Base-by-base conservation (phyloP, 2,797 vertebrate genomes). In the Neomorphus geoffroyi region DNA sequence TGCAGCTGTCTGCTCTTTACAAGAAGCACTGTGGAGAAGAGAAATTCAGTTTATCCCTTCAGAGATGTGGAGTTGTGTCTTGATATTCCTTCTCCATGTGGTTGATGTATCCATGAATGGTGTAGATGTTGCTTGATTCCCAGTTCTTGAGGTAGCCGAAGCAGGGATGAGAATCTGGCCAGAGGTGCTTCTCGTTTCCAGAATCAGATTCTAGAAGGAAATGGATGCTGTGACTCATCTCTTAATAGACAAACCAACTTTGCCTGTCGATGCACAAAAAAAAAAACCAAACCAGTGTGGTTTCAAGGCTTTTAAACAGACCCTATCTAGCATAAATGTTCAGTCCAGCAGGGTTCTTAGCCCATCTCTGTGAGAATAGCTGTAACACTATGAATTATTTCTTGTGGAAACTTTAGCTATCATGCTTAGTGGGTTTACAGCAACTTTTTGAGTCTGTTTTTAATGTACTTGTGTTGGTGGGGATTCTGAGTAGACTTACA, bases 401-500 rank as follows among this genome's bases (percentile, higher is more conserved):
- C 41, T 35, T 79, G 78, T 73, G 74, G 91, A 94, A 95, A 90
- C 62, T 91, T 86, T 41, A 93, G 60, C 82, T 92, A 41, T 89
- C 80, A 61, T 70, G 60, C 78, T 92, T 83, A 90, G 57, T 84
- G 86, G 62, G 66, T 88, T 96, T 93, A 93, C 56, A 73, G 62
- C 77, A 87, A 58, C 67, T 83, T 87, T 96, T 86, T 71, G 78
- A 75, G 78, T 81, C 92, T 74, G 67, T 88, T 88, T 86, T 90
- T 88, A 92, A 91, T 58, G 73, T 82, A 74, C 89, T 93, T 83
- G 74, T 93, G 94, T 94, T 96, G 93, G 78, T 93, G 92, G 86
- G 65, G 79, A 82, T 92, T 91, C 69, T 73, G 75, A 94, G 48
- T 92, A 75, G 91, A 94, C 93, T 96, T 96, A 85, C 90, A 90